These are phyloP conservation scores for Amblyjoppa fuscipennis DNA, from an alignment of 2,888 invertebrate species.

Conservation along the genomic window DNA sequence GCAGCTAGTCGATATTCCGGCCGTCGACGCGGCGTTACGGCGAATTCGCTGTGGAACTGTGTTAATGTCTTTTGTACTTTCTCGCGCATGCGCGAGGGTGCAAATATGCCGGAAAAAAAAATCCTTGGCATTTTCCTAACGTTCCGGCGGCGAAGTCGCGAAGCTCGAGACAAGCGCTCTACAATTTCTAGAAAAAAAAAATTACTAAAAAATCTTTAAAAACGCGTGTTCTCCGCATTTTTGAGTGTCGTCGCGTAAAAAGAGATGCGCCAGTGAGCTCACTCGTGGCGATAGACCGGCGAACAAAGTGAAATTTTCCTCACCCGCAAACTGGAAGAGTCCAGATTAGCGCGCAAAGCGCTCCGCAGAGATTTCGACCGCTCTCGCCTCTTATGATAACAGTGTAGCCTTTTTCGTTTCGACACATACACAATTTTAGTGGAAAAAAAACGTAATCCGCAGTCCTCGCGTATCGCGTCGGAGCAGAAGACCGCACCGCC, in stretches of 20 bases:
- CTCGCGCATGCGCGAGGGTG: too few species aligned
- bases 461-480: constrained; percentile 29
- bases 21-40: neutral
- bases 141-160: neutral
- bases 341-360: constrained; percentile 45
- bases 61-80: too few species aligned
- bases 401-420: constrained; percentile 36
- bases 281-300: constrained; percentile 18
- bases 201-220: neutral
- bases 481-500: constrained; percentile 22
- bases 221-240: neutral
- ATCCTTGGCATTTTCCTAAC: neutral
- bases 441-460: constrained; percentile 13
- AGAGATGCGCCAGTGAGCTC: constrained; percentile 14
- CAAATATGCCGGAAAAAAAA: too few species aligned
- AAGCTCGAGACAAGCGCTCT: neutral
- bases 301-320: constrained; percentile 51
- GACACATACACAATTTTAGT: constrained; percentile 26
- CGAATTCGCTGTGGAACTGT: too few species aligned
- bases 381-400: constrained; percentile 22
- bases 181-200: constrained; percentile 13
- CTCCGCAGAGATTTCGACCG: constrained; percentile 43
- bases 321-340: constrained; percentile 38
- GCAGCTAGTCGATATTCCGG: neutral
- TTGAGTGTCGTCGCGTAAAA: neutral